phyloP scores from a whole-genome alignment of 2,797 vertebrate genomes.

The Anguilla megastoma region DNA sequence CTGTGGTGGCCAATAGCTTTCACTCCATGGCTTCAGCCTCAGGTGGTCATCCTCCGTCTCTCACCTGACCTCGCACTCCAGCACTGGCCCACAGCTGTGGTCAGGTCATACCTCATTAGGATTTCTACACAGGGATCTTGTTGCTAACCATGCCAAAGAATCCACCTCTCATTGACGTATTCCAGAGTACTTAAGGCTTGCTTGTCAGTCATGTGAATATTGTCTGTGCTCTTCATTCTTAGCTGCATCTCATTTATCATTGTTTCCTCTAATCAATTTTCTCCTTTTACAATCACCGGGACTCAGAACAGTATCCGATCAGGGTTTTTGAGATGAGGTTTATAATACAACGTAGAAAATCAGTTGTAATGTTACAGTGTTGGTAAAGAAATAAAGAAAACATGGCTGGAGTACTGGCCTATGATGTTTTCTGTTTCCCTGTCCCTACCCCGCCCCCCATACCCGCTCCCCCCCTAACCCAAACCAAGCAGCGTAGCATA shows the following conservation, averaged over 20 bases:
- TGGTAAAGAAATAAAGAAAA: neutral
- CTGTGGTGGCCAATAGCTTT: neutral
- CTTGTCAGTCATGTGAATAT: neutral
- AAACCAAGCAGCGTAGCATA: conserved; percentile 42
- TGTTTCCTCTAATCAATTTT: neutral
- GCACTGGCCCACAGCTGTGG: conserved; percentile 39
- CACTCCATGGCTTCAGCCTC: neutral
- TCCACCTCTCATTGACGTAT: neutral
- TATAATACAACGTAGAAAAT: neutral
- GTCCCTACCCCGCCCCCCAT: conserved; percentile 25
- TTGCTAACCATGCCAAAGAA: neutral
- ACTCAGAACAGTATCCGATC: neutral
- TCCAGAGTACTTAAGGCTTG: neutral
- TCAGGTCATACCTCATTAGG: conserved; percentile 46
- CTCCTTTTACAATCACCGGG: neutral
- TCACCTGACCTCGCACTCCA: neutral
- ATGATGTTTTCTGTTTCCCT: conserved; percentile 11
- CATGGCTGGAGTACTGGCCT: neutral
- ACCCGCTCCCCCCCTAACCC: conserved; percentile 37
- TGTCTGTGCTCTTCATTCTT: neutral
- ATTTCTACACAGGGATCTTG: conserved; percentile 40
- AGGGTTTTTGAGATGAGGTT: conserved; percentile 1
- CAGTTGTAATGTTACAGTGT: neutral
- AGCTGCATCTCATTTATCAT: neutral
- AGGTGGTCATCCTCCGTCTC: neutral